Base-by-base conservation (phyloP, 2,113 vertebrate species). In the Benitochromis conjunctus region DNA sequence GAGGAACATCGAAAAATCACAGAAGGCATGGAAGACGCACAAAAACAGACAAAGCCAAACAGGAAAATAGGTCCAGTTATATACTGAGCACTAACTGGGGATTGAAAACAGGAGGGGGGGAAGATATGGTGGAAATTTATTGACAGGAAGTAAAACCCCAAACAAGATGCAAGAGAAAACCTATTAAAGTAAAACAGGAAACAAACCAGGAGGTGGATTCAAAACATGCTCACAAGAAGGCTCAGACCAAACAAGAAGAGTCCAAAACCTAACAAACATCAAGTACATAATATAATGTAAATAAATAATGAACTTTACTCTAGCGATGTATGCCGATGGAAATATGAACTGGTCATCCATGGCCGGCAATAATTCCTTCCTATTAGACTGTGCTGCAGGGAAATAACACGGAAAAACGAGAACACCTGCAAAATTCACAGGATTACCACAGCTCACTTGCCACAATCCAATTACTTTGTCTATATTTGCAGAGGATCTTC, bases 391-490 rank as follows among this genome's bases (percentile, higher is more conserved):
- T 58, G 24, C 82, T 80, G 74, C 82, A 85, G 88, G 83, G 91
- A 94, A 95, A 92, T 94, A 95, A 91, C 86, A 91, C 1, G 34
- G 77, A 56, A 87, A 93, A 93, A 78, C 60, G 64, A 83, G 87
- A 85, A 79, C 53, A 94, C 81, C 88, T 80, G 79, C 89, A 81
- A 86, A 92, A 91, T 93, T 91, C 81, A 79, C 77, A 29, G 90
- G 90, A 94, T 94, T 83, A 93, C 83, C 60, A 74, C 66, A 81
- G 80, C 84, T 88, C 84, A 89, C 93, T 91, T 94, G 91, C 94
- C 89, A 88, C 89, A 92, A 91, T 93, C 93, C 94, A 96, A 95
- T 95, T 96, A 95, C 88, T 92, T 87, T 88, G 84, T 86, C 79
- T 88, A 56, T 87, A 91, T 95, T 95, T 93, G 78, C 80, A 29